Percentiles rank a stretch among this genome's conserved stretches.
Evolutionary conservation across 2,797 vertebrate species (phyloP).

Genomic region (Chloroceryle amazona): DNA sequence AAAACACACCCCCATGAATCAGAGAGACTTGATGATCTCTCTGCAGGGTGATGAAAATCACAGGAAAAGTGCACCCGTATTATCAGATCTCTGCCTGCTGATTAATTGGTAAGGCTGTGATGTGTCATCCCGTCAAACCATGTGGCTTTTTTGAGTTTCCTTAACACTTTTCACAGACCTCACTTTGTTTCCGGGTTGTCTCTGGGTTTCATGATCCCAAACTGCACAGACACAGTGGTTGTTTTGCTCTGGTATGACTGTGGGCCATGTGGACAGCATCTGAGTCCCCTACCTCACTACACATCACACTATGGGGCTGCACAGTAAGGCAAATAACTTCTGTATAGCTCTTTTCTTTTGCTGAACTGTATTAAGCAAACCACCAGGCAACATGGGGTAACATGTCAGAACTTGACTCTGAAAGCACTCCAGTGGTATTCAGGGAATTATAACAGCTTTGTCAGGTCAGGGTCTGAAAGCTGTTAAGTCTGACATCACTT

Average conservation of each 20-base stretch:
- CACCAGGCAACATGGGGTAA: background rate
- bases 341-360: background rate
- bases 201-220: background rate
- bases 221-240: accelerated
- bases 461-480: background rate
- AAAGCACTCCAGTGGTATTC: background rate
- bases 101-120: background rate
- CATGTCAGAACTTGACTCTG: background rate
- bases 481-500: background rate
- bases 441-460: conserved; percentile 11
- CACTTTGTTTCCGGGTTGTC: background rate
- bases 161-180: background rate
- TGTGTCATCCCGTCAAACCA: background rate
- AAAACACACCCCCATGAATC: background rate
- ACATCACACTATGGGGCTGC: accelerated
- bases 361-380: background rate
- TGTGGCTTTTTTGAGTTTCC: background rate
- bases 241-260: background rate
- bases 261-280: accelerated
- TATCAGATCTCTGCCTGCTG: background rate
- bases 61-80: background rate
- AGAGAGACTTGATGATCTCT: background rate
- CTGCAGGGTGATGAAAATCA: background rate
- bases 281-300: background rate
- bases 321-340: background rate